phyloP scores from a whole-genome alignment of 1,140 invertebrate species.

The Drosophila takahashii region DNA sequence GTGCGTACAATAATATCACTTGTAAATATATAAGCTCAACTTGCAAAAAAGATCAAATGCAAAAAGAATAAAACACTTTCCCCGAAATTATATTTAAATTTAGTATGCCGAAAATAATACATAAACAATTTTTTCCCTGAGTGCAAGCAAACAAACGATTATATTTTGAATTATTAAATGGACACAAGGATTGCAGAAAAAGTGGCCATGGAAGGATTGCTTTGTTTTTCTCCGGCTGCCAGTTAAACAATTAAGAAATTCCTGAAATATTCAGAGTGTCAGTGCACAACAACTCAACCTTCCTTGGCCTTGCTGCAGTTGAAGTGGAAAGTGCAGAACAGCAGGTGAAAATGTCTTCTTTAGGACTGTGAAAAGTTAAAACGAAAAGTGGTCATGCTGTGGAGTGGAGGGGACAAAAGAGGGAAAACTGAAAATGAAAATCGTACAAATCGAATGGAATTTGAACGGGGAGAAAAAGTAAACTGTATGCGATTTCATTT shows the following conservation, averaged over 20 bases:
- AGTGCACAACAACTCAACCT: conserved; percentile 34
- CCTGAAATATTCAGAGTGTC: conserved; percentile 63
- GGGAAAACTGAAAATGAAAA: conserved; percentile 17
- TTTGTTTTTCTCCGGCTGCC: conserved; percentile 40
- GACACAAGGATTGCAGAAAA: conserved; percentile 38
- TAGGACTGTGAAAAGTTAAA: conserved; percentile 12
- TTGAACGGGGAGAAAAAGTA: neutral
- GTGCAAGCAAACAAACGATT: conserved; percentile 17
- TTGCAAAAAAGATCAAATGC: no score
- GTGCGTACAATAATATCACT: neutral
- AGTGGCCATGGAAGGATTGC: conserved; percentile 1
- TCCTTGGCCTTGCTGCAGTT: conserved; percentile 33
- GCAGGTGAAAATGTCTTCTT: conserved; percentile 30
- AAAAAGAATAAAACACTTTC: neutral
- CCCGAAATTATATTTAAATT: neutral
- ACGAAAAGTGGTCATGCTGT: conserved; percentile 23
- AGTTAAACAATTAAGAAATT: conserved; percentile 74
- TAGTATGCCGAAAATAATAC: neutral
- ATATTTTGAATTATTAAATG: conserved; percentile 72
- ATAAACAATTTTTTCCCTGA: neutral
- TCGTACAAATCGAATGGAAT: conserved; percentile 19
- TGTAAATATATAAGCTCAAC: no score
- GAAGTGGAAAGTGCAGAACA: conserved; percentile 14
- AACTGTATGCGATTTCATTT: conserved; percentile 34
- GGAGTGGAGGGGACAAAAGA: conserved; percentile 1